These are phyloP conservation scores for Serrognathus titanus DNA, from an alignment of 2,888 invertebrate genomes.

Conservation along the genomic window DNA sequence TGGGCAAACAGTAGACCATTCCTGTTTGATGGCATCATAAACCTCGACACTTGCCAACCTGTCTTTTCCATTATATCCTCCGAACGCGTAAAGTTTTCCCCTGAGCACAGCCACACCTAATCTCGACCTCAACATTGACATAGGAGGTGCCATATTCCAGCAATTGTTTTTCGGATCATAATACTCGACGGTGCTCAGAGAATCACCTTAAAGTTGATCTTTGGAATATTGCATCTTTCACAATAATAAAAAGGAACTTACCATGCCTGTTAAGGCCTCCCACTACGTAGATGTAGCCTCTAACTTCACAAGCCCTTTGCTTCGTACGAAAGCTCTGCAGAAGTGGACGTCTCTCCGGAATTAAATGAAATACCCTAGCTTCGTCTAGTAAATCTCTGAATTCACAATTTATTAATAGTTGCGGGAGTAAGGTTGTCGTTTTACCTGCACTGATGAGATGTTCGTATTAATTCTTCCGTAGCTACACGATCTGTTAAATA, in stretches of 20 bases:
- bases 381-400: conserved; percentile 77
- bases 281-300: conserved; percentile 82
- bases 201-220: conserved; percentile 56
- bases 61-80: conserved; percentile 82
- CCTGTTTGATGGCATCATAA: conserved; percentile 68
- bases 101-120: conserved; percentile 82
- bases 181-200: conserved; percentile 79
- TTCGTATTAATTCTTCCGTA: conserved; percentile 71
- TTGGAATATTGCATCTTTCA: conserved; percentile 3
- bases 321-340: conserved; percentile 74
- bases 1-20: conserved; percentile 73
- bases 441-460: conserved; percentile 73
- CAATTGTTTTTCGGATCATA: conserved; percentile 68
- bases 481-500: conserved; percentile 79
- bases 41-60: conserved; percentile 80
- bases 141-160: conserved; percentile 77
- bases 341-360: conserved; percentile 77
- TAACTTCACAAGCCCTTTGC: conserved; percentile 71
- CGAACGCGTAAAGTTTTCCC: conserved; percentile 75
- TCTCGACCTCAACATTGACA: conserved; percentile 79
- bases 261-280: conserved; percentile 82
- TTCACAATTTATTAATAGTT: conserved; percentile 18
- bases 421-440: conserved; percentile 6
- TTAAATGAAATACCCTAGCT: conserved; percentile 81
- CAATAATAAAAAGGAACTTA: conserved; percentile 21